A percentile compares a stretch with the other conserved stretches of the same genome.
These are phyloP conservation scores for Sminthurides aquaticus DNA, from an alignment of 2,888 invertebrate genomes.

Conservation along the genomic window DNA sequence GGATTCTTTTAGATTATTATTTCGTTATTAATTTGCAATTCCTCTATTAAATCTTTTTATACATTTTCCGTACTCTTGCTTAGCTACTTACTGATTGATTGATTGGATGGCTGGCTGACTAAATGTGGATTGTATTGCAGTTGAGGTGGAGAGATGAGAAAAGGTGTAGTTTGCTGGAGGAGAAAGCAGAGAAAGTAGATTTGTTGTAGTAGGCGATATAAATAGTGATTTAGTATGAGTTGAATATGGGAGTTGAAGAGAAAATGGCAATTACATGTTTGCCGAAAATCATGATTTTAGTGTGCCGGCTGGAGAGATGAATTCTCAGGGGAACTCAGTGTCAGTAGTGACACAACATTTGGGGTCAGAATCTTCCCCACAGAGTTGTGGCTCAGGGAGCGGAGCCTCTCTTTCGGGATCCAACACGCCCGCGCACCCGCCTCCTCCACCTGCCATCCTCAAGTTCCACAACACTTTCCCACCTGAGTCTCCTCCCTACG, in stretches of 20 bases:
- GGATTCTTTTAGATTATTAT: too few species aligned
- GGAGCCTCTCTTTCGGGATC: slow-evolving; percentile 30
- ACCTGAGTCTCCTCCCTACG: slow-evolving; percentile 62
- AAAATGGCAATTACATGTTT: slow-evolving; percentile 25
- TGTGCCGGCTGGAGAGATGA: slow-evolving; percentile 25
- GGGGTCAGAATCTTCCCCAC: slow-evolving; percentile 29
- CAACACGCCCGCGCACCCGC: slow-evolving; percentile 41
- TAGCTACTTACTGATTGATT: background rate
- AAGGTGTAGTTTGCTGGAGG: background rate
- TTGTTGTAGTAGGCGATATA: too few species aligned
- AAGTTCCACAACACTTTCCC: slow-evolving; percentile 92
- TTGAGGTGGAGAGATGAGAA: background rate
- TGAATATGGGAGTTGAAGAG: slow-evolving; percentile 11
- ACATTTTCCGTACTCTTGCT: background rate
- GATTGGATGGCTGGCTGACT: background rate
- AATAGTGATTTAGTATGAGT: too few species aligned
- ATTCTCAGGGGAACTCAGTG: slow-evolving; percentile 21
- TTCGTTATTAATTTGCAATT: too few species aligned
- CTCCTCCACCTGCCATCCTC: slow-evolving; percentile 67
- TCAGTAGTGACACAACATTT: slow-evolving; percentile 20
- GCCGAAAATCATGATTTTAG: slow-evolving; percentile 24
- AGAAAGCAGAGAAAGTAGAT: too few species aligned
- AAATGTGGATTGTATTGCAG: background rate
- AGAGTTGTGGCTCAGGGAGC: slow-evolving; percentile 38
- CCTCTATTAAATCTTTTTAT: background rate